Evolutionary conservation across 2,888 invertebrate genomes (phyloP), one percentile per base, ranked within the genome.

Genomic region (Synergus umbraculus): DNA sequence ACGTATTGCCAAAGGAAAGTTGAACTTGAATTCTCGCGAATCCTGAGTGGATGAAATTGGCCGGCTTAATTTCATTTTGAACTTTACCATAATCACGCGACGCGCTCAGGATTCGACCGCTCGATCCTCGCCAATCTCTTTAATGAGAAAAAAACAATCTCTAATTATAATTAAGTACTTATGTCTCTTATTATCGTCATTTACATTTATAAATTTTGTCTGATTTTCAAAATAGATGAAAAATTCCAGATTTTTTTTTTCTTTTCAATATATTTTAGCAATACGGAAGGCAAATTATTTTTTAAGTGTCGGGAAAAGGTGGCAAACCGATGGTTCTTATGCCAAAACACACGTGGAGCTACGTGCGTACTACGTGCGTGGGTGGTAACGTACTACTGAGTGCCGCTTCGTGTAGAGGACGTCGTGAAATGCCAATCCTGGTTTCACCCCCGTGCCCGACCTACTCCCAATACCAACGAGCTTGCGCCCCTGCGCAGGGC

Each of bases 341-440:
- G 67, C 88, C 90, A 49, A 84, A 69, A 69, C 84, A 86, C 90
- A 90, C 89, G 92, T 91, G 88, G 87, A 87, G 90, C 79, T 78
- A 67, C 91, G 93, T 93, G 93, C 93, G 93, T 94, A 93, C 92
- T 93, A 93, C 92, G 93, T 93, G 92, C 92, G 93, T 92, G 93
- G 90, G 90, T 88, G 90, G 92, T 88, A 92, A 92, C 92, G 92
- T 92, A 93, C 89, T 89, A 92, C 88, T 90, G 90, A 90, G 88
- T 89, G 88, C 89, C 76, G 73, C 76, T 73, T 49, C 78, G 79
- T 77, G 76, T 80, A 79, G 81, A 80, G 78, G 83, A 78, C 79
- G 76, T 80, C 79, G 82, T 77, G 82, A 78, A 83, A 78, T 78
- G 78, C 79, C 83, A 76, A 81, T 69, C 82, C 76, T 63, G 69